A percentile compares a stretch with the other conserved stretches of the same genome.
Evolutionary conservation across 2,888 invertebrate genomes (phyloP).

Genomic region (Noctua fimbriata): DNA sequence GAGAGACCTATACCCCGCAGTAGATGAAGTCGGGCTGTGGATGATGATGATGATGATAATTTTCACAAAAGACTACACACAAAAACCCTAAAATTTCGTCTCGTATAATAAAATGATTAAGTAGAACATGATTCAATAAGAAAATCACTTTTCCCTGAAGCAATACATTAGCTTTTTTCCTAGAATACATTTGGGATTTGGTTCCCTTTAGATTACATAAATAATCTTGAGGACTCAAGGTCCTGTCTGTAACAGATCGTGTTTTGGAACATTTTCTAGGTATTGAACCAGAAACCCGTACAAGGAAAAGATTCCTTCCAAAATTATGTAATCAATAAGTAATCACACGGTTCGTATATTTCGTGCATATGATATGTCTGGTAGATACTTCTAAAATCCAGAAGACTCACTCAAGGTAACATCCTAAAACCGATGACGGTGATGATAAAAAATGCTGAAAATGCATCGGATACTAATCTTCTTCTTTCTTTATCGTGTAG

Average conservation of each 20-base stretch:
- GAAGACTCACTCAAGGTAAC: background rate
- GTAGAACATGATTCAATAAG: conserved; percentile 19
- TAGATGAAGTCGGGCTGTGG: too few species aligned
- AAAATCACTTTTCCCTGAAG: conserved; percentile 16
- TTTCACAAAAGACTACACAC: background rate
- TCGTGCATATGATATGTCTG: background rate
- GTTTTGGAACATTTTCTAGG: conserved; percentile 12
- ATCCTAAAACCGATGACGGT: background rate
- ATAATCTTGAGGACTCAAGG: conserved; percentile 1
- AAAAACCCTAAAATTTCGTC: background rate
- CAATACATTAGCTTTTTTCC: conserved; percentile 11
- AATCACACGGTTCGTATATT: background rate
- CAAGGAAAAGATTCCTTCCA: background rate
- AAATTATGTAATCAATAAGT: background rate
- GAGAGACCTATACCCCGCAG: too few species aligned
- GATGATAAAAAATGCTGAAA: background rate
- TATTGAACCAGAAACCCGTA: background rate
- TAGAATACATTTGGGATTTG: conserved; percentile 18
- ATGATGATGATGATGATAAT: too few species aligned
- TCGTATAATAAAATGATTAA: background rate
- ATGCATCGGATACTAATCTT: too few species aligned
- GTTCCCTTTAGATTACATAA: conserved; percentile 21
- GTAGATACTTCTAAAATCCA: background rate
- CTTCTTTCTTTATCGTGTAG: too few species aligned
- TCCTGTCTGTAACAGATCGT: conserved; percentile 24